Evolutionary conservation across 2,113 vertebrate species (phyloP).

Genomic region (Microcebus griseorufus): DNA sequence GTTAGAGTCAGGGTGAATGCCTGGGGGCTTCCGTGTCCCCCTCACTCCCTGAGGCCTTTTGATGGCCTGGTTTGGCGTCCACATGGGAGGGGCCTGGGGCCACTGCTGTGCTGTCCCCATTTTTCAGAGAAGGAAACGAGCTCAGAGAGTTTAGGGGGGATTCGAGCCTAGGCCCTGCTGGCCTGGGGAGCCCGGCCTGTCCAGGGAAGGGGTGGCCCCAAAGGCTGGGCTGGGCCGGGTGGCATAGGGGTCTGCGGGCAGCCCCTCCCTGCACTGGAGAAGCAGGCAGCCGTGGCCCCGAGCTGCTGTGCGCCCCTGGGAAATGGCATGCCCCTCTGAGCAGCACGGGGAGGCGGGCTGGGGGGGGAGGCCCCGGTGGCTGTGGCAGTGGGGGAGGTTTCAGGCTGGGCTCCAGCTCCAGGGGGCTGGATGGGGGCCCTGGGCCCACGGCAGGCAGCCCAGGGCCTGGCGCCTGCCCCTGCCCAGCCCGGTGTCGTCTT

Average conservation of each 20-base stretch:
- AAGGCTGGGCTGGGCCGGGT: not conserved
- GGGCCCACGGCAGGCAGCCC: not conserved
- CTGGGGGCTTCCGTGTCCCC: not conserved
- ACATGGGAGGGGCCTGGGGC: not conserved
- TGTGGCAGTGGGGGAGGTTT: not conserved
- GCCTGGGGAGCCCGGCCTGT: no score
- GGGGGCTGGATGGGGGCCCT: not conserved
- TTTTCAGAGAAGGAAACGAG: not conserved
- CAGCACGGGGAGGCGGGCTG: fast-evolving
- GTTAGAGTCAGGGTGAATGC: not conserved
- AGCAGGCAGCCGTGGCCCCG: not conserved
- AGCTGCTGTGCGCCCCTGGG: not conserved
- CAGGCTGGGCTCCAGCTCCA: not conserved
- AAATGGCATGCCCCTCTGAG: not conserved
- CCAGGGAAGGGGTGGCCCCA: not conserved
- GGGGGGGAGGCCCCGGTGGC: fast-evolving
- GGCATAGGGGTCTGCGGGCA: not conserved
- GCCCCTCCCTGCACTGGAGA: fast-evolving
- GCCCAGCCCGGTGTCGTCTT: not conserved
- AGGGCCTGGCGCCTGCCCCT: not conserved
- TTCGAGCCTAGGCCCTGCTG: not conserved
- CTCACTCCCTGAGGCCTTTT: not conserved
- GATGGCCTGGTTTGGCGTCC: not conserved
- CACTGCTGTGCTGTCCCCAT: no score
- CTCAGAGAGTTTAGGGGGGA: not conserved